A percentile compares a stretch with the other conserved stretches of the same genome.
Conservation (phyloP, 2,888 invertebrate genomes). For the Nipponacmea schrenckii region DNA sequence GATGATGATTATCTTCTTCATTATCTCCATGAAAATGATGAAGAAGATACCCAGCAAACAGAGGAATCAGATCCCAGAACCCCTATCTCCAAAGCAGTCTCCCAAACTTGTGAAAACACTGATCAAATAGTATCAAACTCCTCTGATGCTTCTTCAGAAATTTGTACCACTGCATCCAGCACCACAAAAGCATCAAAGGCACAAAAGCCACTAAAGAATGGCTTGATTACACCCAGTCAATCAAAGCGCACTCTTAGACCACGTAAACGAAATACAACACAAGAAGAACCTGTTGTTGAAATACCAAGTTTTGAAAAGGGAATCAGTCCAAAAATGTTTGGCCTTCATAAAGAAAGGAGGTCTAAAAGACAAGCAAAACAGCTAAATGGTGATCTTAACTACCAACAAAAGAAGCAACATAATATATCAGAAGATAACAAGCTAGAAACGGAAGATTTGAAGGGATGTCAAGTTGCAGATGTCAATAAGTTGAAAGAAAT, state of each 20-base stretch:
- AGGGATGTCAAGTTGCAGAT: too few species aligned
- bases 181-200: neutral
- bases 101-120: neutral
- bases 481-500: too few species aligned
- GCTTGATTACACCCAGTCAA: neutral
- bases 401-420: neutral
- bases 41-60: neutral
- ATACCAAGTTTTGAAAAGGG: neutral
- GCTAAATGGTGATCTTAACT: neutral
- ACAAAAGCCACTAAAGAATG: neutral
- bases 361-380: neutral
- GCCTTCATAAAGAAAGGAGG: neutral
- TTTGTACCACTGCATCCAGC: neutral
- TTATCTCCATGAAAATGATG: neutral
- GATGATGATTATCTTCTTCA: conserved; percentile 1
- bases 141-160: neutral
- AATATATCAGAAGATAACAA: neutral
- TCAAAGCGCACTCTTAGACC: neutral
- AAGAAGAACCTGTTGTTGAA: neutral
- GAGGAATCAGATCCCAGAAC: neutral
- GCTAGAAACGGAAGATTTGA: neutral
- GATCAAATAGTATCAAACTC: neutral
- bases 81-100: neutral
- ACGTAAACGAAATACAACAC: neutral
- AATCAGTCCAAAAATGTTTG: conserved; percentile 3